Base-by-base conservation (phyloP, 2,888 invertebrate species). In the Torymus texanus region DNA sequence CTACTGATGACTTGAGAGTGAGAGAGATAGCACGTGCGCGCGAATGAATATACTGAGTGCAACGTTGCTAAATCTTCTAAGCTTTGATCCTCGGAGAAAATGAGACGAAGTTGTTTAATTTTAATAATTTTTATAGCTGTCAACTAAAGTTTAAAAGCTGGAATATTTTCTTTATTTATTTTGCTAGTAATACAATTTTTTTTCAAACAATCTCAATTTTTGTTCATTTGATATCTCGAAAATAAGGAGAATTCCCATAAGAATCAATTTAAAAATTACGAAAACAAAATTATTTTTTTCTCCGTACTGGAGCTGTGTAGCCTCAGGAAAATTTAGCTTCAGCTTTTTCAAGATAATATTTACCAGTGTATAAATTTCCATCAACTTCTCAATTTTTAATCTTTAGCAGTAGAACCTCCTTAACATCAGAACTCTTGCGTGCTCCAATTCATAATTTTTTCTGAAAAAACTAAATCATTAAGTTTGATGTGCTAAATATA, bases 361-460 rank as follows among this genome's bases (percentile, higher is more conserved):
- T 5, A 61, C 61, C 2, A 18, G 12, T 61, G 24, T 61, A 13
- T 24, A 0, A 21, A 21, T 11, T 61, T 61, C 24, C 2, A 61
- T 61, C 12, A 14, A 61, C 1, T 61, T 61, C 61, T 61, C 61
- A 61, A 61, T 61, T 61, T 61, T 61, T 24, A 61, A 61, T 61
- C 61, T 24, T 61, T 61, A 61, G 24, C 61, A 24, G 61, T 61
- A 61, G 24, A 61, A 61, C 21, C 21, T 21, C 21, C 21, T 21
- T 21, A 29, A 4, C 29, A 29, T 2, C 21, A 21, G 21, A 21
- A 21, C 21, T 21, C 21, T 21, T 2, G 21, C 21, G 21, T 21
- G 21, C 21, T 21, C 21, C 21, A 21, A 21, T 21, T 21, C 21
- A 21, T 1, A 0, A 29, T 29, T 29, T 29, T 29, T 1, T 5